Percentiles rank a stretch among this genome's conserved stretches.
These are phyloP conservation scores for Cryptocheilus praepositus DNA, from an alignment of 2,888 invertebrate species.

Conservation along the genomic window DNA sequence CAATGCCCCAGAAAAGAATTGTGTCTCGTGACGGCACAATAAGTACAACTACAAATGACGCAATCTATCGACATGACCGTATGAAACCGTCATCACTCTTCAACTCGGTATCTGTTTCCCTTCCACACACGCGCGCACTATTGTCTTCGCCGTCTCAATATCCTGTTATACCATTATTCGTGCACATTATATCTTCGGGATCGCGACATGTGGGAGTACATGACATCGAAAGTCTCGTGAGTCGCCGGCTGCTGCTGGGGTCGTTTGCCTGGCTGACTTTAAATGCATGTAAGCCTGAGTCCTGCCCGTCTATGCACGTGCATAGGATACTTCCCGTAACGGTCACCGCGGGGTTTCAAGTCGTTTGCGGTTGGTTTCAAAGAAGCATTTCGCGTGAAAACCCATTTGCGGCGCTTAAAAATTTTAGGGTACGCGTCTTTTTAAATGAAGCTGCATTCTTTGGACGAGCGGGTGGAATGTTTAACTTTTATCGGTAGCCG, in stretches of 20 bases:
- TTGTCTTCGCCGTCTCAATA: constrained; percentile 26
- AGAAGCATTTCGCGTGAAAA: too few species aligned
- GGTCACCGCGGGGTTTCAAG: too few species aligned
- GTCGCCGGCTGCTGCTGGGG: too few species aligned
- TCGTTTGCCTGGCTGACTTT: too few species aligned
- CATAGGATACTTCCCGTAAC: too few species aligned
- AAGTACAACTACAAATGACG: constrained; percentile 24
- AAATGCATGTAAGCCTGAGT: neutral
- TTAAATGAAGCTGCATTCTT: too few species aligned
- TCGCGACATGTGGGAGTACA: constrained; percentile 13
- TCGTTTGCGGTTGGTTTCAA: too few species aligned
- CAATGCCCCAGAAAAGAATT: constrained; percentile 7
- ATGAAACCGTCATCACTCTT: neutral
- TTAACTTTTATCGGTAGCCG: too few species aligned
- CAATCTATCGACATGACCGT: constrained; percentile 32
- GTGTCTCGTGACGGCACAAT: constrained; percentile 28
- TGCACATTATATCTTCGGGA: constrained; percentile 14
- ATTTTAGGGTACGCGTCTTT: too few species aligned
- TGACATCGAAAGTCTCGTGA: neutral
- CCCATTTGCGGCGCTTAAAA: too few species aligned
- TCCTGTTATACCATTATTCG: constrained; percentile 16
- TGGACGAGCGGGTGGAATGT: too few species aligned
- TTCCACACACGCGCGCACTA: neutral
- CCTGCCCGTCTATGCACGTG: constrained; percentile 15
- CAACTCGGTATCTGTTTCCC: constrained; percentile 4